Conservation (phyloP, 30 jellyfish, hydroid and myxozoan species). For the Turritopsis rubra region DNA sequence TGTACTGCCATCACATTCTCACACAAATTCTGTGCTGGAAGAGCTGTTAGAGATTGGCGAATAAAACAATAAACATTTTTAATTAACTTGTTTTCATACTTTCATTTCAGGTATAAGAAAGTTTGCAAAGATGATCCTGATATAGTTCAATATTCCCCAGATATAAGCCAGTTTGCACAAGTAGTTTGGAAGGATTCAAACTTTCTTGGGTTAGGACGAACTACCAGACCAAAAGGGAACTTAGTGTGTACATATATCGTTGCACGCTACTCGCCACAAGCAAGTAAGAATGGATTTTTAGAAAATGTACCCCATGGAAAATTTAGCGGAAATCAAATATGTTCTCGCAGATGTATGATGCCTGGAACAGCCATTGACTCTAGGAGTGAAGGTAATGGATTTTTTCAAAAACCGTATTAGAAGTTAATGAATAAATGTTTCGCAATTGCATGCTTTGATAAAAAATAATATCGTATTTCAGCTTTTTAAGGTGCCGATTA, state of each 20-base stretch:
- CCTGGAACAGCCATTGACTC: background rate
- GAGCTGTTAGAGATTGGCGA: background rate
- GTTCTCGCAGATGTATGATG: constrained; percentile 32
- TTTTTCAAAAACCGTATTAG: no score
- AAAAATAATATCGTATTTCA: no score
- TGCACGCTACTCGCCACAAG: constrained; percentile 95
- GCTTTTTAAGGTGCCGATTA: no score
- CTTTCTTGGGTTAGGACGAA: constrained; percentile 88
- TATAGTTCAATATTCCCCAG: constrained; percentile 49
- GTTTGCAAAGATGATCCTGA: constrained; percentile 65
- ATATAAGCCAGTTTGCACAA: constrained; percentile 86
- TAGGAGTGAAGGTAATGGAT: background rate
- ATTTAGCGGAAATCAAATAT: constrained; percentile 40
- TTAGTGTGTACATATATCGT: constrained; percentile 84
- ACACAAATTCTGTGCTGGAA: no score
- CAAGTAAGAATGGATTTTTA: constrained; percentile 48
- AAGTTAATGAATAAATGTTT: background rate
- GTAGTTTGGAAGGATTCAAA: constrained; percentile 88
- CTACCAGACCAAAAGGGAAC: constrained; percentile 67
- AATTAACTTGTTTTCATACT: background rate
- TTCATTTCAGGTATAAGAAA: constrained; percentile 91
- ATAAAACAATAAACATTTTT: background rate
- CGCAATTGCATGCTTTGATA: no score
- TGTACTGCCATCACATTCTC: no score
- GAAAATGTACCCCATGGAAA: constrained; percentile 74